Base-by-base conservation (phyloP, 2,888 invertebrate species). In the Crematogaster levior region DNA sequence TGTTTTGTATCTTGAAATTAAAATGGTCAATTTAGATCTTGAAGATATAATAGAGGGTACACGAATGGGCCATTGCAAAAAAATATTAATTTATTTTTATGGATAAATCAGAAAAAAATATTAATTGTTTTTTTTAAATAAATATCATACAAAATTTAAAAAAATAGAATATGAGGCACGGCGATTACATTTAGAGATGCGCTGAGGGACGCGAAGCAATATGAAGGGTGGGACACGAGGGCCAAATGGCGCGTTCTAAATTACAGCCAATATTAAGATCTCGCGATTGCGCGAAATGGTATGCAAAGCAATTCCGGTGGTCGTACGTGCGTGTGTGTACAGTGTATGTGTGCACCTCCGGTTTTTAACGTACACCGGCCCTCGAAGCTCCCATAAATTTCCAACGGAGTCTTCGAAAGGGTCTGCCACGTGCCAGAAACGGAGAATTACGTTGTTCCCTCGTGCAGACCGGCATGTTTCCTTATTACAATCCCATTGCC, bases 221-320 rank as follows among this genome's bases (percentile, higher is more conserved):
- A 70, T 34, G 43, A 66, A 66, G 72, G 60, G 58, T 21, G 66
- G 87, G 83, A 84, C 79, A 24, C 58, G 81, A 72, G 68, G 80
- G 63, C 66, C 77, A 79, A 68, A 77, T 63, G 79, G 81, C 80
- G 84, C 87, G 87, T 87, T 91, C 91, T 93, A 92, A 94, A 94
- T 94, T 94, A 93, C 93, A 89, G 91, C 90, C 91, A 93, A 93
- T 94, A 94, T 94, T 94, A 94, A 94, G 94, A 94, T 94, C 92
- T 92, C 88, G 91, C 92, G 94, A 94, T 93, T 93, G 92, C 91
- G 92, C 91, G 92, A 93, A 94, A 94, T 93, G 91, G 90, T 93
- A 94, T 94, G 94, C 94, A 93, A 94, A 94, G 92, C 92, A 91
- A 94, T 94, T 93, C 93, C 91, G 89, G 84, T 86, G 80, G 75